A percentile compares a stretch with the other conserved stretches of the same genome.
phyloP scores from a whole-genome alignment of 2,888 invertebrate species.

The Drosophila cracens region DNA sequence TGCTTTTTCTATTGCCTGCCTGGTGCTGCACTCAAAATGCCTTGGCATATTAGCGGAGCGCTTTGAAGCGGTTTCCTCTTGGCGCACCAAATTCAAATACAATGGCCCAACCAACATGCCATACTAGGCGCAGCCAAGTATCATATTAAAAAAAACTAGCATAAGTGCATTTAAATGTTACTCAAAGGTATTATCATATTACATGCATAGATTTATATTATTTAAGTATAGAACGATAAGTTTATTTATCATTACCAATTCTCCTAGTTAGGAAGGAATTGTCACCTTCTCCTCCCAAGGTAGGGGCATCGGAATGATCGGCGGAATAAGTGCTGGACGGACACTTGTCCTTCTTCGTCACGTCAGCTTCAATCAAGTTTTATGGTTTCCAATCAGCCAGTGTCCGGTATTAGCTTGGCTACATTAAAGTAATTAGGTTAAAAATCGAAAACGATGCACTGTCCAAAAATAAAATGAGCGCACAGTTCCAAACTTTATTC shows the following conservation, averaged over 20 bases:
- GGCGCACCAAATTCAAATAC: conserved; percentile 15
- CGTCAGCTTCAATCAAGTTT: background rate
- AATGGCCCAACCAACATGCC: conserved; percentile 18
- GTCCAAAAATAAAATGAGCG: background rate
- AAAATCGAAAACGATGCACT: background rate
- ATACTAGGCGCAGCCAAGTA: background rate
- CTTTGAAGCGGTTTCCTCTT: conserved; percentile 63
- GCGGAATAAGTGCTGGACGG: background rate
- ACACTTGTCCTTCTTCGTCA: background rate
- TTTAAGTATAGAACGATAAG: background rate
- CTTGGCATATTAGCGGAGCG: conserved; percentile 53
- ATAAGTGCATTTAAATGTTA: background rate
- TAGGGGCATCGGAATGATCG: background rate
- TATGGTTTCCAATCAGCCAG: background rate
- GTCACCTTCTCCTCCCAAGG: background rate
- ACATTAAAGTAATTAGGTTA: background rate
- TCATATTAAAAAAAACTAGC: background rate
- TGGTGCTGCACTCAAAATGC: conserved; percentile 30
- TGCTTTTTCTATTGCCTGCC: background rate
- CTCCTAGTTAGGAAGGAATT: background rate
- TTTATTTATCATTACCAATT: background rate
- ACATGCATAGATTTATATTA: background rate
- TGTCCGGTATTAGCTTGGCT: background rate
- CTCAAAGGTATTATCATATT: background rate
- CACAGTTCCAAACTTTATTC: background rate